Base-by-base conservation (phyloP, 1,140 invertebrate genomes). In the Zaprionus inermis region DNA sequence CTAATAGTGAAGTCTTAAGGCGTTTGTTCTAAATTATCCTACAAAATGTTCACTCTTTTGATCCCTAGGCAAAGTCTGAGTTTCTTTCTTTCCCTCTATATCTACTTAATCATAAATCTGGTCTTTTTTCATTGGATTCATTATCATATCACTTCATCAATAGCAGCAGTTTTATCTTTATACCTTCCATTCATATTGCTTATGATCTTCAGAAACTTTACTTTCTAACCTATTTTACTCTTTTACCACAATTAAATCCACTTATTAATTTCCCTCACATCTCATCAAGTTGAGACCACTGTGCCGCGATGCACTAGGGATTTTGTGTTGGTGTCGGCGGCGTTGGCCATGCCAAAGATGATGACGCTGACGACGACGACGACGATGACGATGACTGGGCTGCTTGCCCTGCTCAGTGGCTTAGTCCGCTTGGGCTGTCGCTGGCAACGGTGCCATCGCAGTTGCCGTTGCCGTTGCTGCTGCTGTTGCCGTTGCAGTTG, bases 331-430 rank as follows among this genome's bases (percentile, higher is more conserved):
- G 59, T 71, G 72, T 70, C 36, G 70, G 28, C 59, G 60, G 20
- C 41, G 16, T 20, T 41, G 52, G 34, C 46, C 22, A 52, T 63
- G 58, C 24, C 28, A 32, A 64, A 52, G 51, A 54, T 18, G 7
- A 63, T 38, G 49, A 63, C 38, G 49, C 54, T 41, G 49, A 44
- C 12, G 54, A 10, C 20, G 54, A 67, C 60, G 66, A 69, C 65
- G 60, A 69, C 65, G 76, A 64, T 76, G 79, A 82, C 69, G 80
- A 77, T 89, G 83, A 84, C 83, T 88, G 81, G 69, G 56, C 79
- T 73, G 76, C 77, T 77, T 78, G 85, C 58, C 55, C 80, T 49
- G 65, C 76, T 85, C 81, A 72, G 49, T 81, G 80, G 72, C 59
- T 59, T 24, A 64, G 73, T 24, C 66, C 36, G 72, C 76, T 76